Evolutionary conservation across 2,888 invertebrate species (phyloP), one percentile per base, ranked within the genome.

Genomic region (Acanthopleura granulata): DNA sequence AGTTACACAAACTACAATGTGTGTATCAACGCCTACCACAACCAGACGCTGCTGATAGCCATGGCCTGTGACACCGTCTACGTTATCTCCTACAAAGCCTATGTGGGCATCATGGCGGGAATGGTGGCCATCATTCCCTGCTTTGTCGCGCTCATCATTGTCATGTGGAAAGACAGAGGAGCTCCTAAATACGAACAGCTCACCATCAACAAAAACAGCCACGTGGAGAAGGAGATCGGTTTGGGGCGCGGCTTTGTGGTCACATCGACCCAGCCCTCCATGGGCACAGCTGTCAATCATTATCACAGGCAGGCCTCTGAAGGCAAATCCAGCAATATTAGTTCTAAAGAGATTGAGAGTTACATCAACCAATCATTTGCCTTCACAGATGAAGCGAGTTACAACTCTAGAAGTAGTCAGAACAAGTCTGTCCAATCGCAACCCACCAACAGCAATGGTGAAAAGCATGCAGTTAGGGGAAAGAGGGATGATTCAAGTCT

Each of bases 61-160:
- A 49, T 30, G 72, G 18, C 18, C 0, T 79, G 78, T 66, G 49
- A 75, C 12, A 15, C 25, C 0, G 49, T 72, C 15, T 57, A 25
- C 49, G 15, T 49, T 30, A 51, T 22, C 3, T 72, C 72, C 15
- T 22, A 61, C 18, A 72, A 71, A 27, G 75, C 76, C 62, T 75
- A 81, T 18, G 76, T 82, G 0, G 85, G 85, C 11, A 82, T 84
- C 51, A 51, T 84, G 29, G 85, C 85, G 4, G 84, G 83, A 11
- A 72, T 76, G 3, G 69, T 83, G 49, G 83, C 83, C 73, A 73
- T 85, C 3, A 73, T 83, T 14, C 85, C 85, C 12, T 83, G 83
- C 50, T n/a, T 81, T 0, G 49, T 74, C 1, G 75, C 77, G 9
- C 62, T 85, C 0, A 40, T 76, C 18, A 80, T 73, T 62, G 79